Percentiles rank a stretch among this genome's conserved stretches.
Conservation (phyloP, 2,888 invertebrate species). For the Noctua fimbriata region DNA sequence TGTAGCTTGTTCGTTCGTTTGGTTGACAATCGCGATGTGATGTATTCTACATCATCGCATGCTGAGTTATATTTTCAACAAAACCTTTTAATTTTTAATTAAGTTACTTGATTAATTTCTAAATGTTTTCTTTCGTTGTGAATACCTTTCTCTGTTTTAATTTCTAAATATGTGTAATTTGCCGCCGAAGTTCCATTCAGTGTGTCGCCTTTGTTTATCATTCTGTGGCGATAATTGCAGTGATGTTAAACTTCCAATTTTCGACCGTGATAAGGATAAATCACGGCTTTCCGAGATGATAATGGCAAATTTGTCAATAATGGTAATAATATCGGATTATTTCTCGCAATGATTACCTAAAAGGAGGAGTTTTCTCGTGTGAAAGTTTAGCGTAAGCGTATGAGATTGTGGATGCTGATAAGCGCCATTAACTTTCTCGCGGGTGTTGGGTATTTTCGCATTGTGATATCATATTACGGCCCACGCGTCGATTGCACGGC, state of each 20-base stretch:
- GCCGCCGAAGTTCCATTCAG: conserved; percentile 97
- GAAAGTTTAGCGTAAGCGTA: conserved; percentile 90
- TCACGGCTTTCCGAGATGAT: conserved; percentile 93
- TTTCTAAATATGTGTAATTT: conserved; percentile 96
- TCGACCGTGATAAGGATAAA: conserved; percentile 93
- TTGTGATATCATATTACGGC: conserved; percentile 91
- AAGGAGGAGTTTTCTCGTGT: conserved; percentile 87
- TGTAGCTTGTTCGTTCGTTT: conserved; percentile 89
- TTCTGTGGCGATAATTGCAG: conserved; percentile 92
- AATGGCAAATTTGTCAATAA: conserved; percentile 94
- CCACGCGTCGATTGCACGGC: conserved; percentile 89
- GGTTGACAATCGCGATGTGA: conserved; percentile 91
- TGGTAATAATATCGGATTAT: conserved; percentile 90
- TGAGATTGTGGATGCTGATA: conserved; percentile 91
- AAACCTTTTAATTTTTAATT: conserved; percentile 88
- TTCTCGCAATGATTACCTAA: conserved; percentile 71
- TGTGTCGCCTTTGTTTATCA: conserved; percentile 98
- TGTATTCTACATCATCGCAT: conserved; percentile 90
- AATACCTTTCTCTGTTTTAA: conserved; percentile 87
- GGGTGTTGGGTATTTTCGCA: conserved; percentile 91
- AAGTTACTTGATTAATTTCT: conserved; percentile 88
- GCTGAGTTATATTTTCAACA: conserved; percentile 89
- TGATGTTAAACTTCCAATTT: conserved; percentile 94
- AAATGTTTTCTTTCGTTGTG: conserved; percentile 90
- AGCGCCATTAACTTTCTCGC: conserved; percentile 91